Evolutionary conservation across 1,140 invertebrate genomes (phyloP).

Genomic region (Spodoptera frugiperda): DNA sequence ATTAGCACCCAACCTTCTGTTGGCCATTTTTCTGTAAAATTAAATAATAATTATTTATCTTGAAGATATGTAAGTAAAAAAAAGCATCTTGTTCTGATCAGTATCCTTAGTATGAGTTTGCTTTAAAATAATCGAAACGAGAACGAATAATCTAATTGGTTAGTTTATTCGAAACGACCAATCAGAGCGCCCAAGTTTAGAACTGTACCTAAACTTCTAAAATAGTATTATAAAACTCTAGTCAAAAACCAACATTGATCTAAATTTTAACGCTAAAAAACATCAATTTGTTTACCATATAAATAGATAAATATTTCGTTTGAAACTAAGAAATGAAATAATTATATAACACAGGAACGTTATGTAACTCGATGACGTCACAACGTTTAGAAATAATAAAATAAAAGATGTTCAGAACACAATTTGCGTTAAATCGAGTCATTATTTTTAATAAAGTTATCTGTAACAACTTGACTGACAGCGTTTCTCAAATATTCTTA

Average conservation of each 20-base stretch:
- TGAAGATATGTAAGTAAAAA: background rate
- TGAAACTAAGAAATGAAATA: background rate
- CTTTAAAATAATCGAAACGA: no score
- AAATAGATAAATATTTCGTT: no score
- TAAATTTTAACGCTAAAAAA: no score
- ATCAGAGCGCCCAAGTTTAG: no score
- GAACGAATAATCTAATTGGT: no score
- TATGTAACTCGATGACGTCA: background rate
- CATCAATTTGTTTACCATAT: no score
- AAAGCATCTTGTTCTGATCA: background rate
- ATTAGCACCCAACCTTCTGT: constrained; percentile 89
- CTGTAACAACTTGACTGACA: background rate
- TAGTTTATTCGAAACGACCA: no score
- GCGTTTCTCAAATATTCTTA: no score
- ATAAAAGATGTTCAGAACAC: background rate
- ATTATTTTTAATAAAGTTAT: background rate
- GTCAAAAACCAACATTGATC: no score
- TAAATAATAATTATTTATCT: background rate
- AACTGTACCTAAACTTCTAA: no score
- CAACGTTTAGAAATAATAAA: background rate
- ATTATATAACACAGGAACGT: background rate
- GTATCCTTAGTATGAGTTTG: no score
- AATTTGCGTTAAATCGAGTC: background rate
- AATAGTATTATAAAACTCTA: no score
- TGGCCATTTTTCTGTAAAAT: constrained; percentile 85